Percentiles rank a stretch among this genome's conserved stretches.
These are phyloP conservation scores for Xerus rutilus DNA, from an alignment of 2,797 vertebrate genomes.

Conservation along the genomic window DNA sequence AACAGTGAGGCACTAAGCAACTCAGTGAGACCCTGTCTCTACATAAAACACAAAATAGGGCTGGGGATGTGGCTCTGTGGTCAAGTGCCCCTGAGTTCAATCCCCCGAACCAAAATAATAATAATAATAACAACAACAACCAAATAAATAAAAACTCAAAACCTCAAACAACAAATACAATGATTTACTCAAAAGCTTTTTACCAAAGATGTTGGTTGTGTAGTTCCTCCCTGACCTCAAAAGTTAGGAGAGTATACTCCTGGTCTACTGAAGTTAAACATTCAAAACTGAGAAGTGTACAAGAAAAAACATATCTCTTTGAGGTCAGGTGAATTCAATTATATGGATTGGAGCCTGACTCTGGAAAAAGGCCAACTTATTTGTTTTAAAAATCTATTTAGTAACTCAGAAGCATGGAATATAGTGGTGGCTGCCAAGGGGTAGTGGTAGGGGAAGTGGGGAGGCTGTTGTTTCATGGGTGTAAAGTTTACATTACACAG, in stretches of 20 bases:
- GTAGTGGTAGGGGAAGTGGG: background rate
- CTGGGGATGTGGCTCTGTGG: too few relatives aligned
- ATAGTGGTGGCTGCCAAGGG: background rate
- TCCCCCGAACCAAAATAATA: too few relatives aligned
- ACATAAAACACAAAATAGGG: too few relatives aligned
- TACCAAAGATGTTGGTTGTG: background rate
- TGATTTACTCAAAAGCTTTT: background rate
- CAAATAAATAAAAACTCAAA: background rate
- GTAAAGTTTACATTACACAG: background rate
- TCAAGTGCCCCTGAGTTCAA: too few relatives aligned
- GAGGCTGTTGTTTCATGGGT: background rate
- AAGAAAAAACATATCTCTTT: background rate
- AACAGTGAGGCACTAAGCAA: too few relatives aligned
- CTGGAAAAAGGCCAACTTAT: background rate
- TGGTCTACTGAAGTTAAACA: background rate
- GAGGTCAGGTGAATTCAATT: background rate
- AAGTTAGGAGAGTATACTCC: background rate
- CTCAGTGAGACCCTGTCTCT: too few relatives aligned
- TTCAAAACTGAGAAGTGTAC: background rate
- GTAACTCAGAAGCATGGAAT: background rate
- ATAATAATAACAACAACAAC: background rate
- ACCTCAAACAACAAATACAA: background rate
- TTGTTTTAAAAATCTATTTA: background rate
- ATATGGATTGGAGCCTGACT: background rate
- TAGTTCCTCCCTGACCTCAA: background rate